Evolutionary conservation across 2,797 vertebrate genomes (phyloP).

Genomic region (Chelonia mydas): DNA sequence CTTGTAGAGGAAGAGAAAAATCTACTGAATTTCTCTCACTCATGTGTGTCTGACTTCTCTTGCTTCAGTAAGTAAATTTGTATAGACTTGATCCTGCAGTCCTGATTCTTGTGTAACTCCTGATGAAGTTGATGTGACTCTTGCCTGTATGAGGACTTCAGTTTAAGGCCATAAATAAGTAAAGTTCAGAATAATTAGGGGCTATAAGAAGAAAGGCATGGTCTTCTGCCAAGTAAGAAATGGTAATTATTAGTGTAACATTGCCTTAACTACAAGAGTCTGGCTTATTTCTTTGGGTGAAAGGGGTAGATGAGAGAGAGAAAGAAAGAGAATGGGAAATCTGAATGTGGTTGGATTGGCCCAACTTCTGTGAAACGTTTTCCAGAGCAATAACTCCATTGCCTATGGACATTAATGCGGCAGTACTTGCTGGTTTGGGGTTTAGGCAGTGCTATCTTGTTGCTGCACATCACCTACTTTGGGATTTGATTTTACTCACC

Average conservation of each 20-base stretch:
- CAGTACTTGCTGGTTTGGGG: background rate
- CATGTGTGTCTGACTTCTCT: background rate
- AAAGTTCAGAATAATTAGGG: background rate
- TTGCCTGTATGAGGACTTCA: background rate
- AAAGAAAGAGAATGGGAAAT: background rate
- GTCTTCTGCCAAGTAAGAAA: background rate
- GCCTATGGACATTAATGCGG: accelerated
- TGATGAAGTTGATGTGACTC: background rate
- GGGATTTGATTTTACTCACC: background rate
- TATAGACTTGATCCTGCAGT: background rate
- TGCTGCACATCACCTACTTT: background rate
- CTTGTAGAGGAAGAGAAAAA: background rate
- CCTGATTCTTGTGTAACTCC: background rate
- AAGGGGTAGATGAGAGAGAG: too few species aligned
- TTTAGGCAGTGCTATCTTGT: background rate
- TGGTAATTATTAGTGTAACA: background rate
- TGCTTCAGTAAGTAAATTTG: background rate
- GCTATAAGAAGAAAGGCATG: background rate
- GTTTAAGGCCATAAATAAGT: background rate
- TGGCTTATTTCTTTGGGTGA: background rate
- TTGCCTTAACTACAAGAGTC: background rate
- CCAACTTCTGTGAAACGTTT: background rate
- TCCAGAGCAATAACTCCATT: background rate
- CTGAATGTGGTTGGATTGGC: background rate
- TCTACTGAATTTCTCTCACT: background rate